Conservation (phyloP, 2,113 vertebrate species). For the Anarhynchus alexandrinus region DNA sequence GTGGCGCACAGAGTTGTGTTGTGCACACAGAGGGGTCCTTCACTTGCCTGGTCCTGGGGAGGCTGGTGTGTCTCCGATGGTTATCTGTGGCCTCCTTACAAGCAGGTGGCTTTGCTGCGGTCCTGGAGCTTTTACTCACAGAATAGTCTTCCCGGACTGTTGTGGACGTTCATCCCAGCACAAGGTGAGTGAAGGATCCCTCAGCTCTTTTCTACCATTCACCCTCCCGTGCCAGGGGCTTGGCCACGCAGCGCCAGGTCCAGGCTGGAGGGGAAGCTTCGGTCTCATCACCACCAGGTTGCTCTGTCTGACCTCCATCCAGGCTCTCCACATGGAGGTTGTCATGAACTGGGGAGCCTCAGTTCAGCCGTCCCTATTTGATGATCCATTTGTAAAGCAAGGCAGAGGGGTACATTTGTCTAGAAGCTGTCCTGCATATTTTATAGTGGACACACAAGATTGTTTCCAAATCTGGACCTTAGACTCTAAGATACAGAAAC, state of each 20-base stretch:
- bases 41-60: background rate
- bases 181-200: background rate
- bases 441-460: background rate
- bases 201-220: background rate
- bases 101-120: background rate
- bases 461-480: background rate
- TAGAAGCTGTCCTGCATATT: background rate
- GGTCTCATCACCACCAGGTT: background rate
- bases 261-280: background rate
- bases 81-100: background rate
- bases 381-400: background rate
- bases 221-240: background rate
- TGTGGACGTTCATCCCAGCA: fast-evolving
- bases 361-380: background rate
- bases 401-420: background rate
- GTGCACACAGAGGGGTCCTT: background rate
- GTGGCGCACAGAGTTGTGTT: too few relatives aligned
- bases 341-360: background rate
- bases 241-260: background rate
- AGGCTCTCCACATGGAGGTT: background rate
- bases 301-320: background rate
- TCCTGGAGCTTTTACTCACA: background rate
- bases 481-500: background rate
- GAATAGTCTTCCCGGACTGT: background rate
- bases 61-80: fast-evolving